phyloP scores from a whole-genome alignment of 2,797 vertebrate genomes.

The Syngnathus acus region DNA sequence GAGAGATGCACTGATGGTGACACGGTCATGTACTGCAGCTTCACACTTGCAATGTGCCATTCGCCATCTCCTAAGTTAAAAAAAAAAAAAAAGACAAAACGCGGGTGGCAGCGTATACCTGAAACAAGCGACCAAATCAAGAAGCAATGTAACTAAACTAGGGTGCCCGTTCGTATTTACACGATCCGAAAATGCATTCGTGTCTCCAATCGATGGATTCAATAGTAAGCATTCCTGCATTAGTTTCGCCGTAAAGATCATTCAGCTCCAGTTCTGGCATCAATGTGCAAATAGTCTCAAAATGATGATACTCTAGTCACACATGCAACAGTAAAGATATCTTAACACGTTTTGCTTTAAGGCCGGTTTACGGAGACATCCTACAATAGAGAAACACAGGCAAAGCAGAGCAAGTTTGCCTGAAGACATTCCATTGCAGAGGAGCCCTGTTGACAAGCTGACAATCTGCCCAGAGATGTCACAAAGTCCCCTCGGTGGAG shows the following conservation, averaged over 20 bases:
- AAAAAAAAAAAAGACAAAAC: slow-evolving; percentile 25
- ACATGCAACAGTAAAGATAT: slow-evolving; percentile 73
- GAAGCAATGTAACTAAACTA: slow-evolving; percentile 55
- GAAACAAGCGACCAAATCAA: slow-evolving; percentile 48
- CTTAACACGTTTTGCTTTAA: slow-evolving; percentile 66
- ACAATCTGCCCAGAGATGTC: slow-evolving; percentile 22
- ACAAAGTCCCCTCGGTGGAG: not conserved
- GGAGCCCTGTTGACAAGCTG: slow-evolving; percentile 55
- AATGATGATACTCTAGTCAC: slow-evolving; percentile 56
- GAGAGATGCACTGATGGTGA: slow-evolving; percentile 14
- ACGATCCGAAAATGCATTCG: slow-evolving; percentile 57
- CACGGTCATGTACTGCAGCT: slow-evolving; percentile 56
- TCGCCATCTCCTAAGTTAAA: slow-evolving; percentile 15
- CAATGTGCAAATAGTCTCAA: slow-evolving; percentile 76
- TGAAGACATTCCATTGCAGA: slow-evolving; percentile 44
- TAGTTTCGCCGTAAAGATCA: slow-evolving; percentile 54
- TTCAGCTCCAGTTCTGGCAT: slow-evolving; percentile 63
- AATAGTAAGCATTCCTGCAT: slow-evolving; percentile 61
- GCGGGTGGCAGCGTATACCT: slow-evolving; percentile 44
- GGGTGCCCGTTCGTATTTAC: slow-evolving; percentile 60
- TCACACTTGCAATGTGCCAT: slow-evolving; percentile 26
- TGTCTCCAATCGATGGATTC: slow-evolving; percentile 52
- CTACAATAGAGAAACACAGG: slow-evolving; percentile 59
- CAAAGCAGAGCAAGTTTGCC: slow-evolving; percentile 56
- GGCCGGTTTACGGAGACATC: slow-evolving; percentile 65